Evolutionary conservation across 1,140 invertebrate genomes (phyloP).

Genomic region (Zaprionus ghesquierei): DNA sequence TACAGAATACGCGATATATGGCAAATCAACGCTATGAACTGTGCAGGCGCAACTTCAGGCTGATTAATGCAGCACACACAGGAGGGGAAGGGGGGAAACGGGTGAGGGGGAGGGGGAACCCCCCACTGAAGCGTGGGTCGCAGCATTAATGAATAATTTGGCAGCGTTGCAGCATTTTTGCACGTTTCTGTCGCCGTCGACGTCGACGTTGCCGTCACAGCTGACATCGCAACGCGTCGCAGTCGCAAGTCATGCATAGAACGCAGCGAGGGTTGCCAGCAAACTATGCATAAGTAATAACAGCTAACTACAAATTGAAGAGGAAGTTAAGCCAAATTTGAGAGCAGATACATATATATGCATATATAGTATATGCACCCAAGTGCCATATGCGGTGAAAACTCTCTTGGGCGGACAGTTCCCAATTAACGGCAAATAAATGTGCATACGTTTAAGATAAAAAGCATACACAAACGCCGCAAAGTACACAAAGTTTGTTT

Average conservation of each 20-base stretch:
- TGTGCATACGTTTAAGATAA: too few relatives aligned
- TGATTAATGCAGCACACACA: conserved; percentile 55
- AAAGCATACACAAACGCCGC: too few relatives aligned
- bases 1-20: conserved; percentile 27
- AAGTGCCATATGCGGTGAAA: too few relatives aligned
- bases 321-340: too few relatives aligned
- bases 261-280: not conserved
- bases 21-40: conserved; percentile 22
- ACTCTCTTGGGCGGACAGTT: too few relatives aligned
- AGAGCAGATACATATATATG: too few relatives aligned
- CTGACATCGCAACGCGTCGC: conserved; percentile 6
- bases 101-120: not conserved
- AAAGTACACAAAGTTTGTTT: too few relatives aligned
- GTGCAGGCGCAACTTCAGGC: conserved; percentile 37
- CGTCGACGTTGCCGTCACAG: conserved; percentile 1
- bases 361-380: too few relatives aligned
- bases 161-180: conserved; percentile 69
- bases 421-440: too few relatives aligned
- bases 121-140: conserved; percentile 2
- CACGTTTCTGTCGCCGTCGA: conserved; percentile 36
- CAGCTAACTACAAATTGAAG: not conserved
- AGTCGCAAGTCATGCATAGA: not conserved
- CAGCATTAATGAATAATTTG: conserved; percentile 66
- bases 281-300: not conserved
- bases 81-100: conserved; percentile 14